Conservation (phyloP, 2,113 vertebrate genomes). For the human (Homo sapiens) region DNA sequence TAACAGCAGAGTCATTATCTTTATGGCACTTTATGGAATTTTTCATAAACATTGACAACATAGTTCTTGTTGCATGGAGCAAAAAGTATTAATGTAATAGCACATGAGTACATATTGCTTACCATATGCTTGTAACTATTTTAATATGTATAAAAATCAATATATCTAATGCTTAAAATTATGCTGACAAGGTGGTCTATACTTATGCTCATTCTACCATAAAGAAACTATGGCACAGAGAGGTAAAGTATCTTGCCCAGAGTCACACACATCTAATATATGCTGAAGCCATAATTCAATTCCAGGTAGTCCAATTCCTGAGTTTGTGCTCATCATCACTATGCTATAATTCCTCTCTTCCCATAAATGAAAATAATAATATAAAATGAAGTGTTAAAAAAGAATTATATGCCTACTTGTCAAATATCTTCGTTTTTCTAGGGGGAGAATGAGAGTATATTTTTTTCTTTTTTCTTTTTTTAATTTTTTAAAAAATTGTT, state of each 20-base stretch:
- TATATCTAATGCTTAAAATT: not conserved
- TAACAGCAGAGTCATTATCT: not conserved
- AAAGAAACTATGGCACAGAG: not conserved
- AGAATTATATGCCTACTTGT: not conserved
- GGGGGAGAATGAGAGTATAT: not conserved
- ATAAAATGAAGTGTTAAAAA: not conserved
- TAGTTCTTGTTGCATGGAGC: not conserved
- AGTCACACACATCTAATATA: not conserved
- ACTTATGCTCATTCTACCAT: not conserved
- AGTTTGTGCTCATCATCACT: not conserved
- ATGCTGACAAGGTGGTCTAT: not conserved
- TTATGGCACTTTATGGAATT: not conserved
- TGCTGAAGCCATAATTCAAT: not conserved
- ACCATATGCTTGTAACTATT: not conserved
- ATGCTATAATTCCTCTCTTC: not conserved
- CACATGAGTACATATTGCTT: not conserved
- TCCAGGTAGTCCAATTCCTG: not conserved
- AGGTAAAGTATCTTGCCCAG: too few species aligned
- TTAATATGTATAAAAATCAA: not conserved
- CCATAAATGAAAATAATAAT: not conserved
- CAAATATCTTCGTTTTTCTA: not conserved
- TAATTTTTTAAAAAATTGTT: too few species aligned
- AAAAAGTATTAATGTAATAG: not conserved
- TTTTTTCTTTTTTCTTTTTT: too few species aligned
- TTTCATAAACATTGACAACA: not conserved